Evolutionary conservation across 2,888 invertebrate genomes (phyloP).

Genomic region (Dolichopus griseipennis): DNA sequence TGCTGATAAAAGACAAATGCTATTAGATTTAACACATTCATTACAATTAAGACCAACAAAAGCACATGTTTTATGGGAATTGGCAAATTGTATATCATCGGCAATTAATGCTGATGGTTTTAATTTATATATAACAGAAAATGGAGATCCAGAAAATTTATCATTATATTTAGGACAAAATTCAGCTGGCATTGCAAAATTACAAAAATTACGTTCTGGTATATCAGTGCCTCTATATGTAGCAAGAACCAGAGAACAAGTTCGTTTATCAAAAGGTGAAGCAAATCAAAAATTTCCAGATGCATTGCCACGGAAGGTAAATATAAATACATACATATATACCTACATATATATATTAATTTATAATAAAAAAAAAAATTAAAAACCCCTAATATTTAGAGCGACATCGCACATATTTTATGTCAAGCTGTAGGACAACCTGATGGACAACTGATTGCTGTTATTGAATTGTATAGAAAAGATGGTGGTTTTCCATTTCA

Average conservation of each 20-base stretch:
- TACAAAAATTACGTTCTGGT: constrained; percentile 28
- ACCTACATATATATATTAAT: too few species aligned
- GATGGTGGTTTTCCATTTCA: constrained; percentile 48
- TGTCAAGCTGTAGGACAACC: constrained; percentile 57
- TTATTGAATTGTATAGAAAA: constrained; percentile 59
- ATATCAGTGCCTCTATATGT: constrained; percentile 37
- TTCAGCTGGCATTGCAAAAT: constrained; percentile 32
- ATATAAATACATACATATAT: neutral
- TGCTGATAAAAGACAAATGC: constrained; percentile 55
- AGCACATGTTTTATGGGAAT: constrained; percentile 56
- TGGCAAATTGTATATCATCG: constrained; percentile 55
- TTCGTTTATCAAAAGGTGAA: constrained; percentile 42
- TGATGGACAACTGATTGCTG: constrained; percentile 54
- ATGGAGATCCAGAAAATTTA: constrained; percentile 37
- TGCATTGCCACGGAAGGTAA: constrained; percentile 39
- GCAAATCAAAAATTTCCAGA: constrained; percentile 48
- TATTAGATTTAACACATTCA: constrained; percentile 52
- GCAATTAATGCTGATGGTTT: constrained; percentile 60
- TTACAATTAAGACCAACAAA: constrained; percentile 54
- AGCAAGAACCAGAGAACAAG: constrained; percentile 44
- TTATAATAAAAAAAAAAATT: too few species aligned
- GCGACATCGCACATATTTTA: constrained; percentile 45
- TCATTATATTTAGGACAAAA: constrained; percentile 38
- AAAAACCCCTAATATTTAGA: constrained; percentile 29
- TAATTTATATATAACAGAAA: constrained; percentile 51